phyloP scores from a whole-genome alignment of 2,113 vertebrate species.

The Ornithorhynchus anatinus region DNA sequence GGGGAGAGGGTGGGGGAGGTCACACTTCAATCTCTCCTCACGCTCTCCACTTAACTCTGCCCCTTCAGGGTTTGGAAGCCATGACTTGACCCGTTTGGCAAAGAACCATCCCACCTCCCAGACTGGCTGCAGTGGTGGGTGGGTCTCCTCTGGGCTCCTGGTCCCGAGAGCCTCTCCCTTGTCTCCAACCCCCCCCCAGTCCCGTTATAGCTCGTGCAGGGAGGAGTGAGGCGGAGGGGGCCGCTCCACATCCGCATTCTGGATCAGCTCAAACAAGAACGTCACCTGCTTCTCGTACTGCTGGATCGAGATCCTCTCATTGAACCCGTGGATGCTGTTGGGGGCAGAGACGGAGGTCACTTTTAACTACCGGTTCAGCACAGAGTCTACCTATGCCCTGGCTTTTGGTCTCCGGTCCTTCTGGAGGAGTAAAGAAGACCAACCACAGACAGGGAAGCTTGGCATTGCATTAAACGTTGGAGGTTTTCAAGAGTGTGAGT shows the following conservation, averaged over 20 bases:
- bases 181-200: too few relatives aligned
- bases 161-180: neutral
- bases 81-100: too few relatives aligned
- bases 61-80: too few relatives aligned
- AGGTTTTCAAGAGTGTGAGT: too few relatives aligned
- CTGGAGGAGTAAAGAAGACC: too few relatives aligned
- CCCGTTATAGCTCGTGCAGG: slow-evolving; percentile 85
- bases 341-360: neutral
- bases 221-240: slow-evolving; percentile 69
- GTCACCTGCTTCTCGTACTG: slow-evolving; percentile 80
- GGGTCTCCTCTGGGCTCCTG: too few relatives aligned
- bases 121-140: too few relatives aligned
- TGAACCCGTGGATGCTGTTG: slow-evolving; percentile 86
- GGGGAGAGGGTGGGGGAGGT: neutral
- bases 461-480: too few relatives aligned
- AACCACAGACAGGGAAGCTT: too few relatives aligned
- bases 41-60: too few relatives aligned
- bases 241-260: slow-evolving; percentile 81
- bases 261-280: slow-evolving; percentile 88
- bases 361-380: neutral
- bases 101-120: too few relatives aligned
- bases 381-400: fast-evolving
- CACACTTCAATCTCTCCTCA: too few relatives aligned
- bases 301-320: slow-evolving; percentile 88
- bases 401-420: neutral